Percentiles rank a stretch among this genome's conserved stretches.
Evolutionary conservation across 2,113 vertebrate genomes (phyloP).

Genomic region (Mobula birostris): DNA sequence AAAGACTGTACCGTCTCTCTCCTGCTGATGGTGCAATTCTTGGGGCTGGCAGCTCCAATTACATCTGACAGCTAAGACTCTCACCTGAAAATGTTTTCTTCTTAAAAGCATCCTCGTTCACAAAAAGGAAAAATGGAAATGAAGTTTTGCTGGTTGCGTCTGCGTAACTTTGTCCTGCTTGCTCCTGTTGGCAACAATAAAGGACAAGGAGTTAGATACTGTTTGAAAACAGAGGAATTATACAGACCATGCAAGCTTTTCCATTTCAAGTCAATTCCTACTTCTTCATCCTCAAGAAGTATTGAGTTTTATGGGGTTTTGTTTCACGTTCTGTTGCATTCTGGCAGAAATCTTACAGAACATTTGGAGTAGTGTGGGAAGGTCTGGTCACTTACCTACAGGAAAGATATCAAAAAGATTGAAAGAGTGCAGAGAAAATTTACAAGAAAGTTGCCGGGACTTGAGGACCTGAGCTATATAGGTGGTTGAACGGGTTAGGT

Average conservation of each 20-base stretch:
- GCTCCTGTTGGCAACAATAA: constrained; percentile 49
- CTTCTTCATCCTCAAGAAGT: not conserved
- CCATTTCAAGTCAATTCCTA: not conserved
- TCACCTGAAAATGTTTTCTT: constrained; percentile 66
- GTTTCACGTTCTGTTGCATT: no score
- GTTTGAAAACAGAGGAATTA: not conserved
- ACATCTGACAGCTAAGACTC: not conserved
- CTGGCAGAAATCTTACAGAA: no score
- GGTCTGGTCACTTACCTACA: no score
- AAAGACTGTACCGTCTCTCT: no score
- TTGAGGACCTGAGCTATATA: no score
- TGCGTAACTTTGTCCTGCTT: constrained; percentile 48
- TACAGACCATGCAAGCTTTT: not conserved
- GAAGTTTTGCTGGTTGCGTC: constrained; percentile 50
- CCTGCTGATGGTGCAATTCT: not conserved
- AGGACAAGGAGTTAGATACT: not conserved
- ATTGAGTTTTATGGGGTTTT: no score
- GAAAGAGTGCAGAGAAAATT: no score
- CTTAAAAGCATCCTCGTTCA: constrained; percentile 65
- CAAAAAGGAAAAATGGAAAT: constrained; percentile 61
- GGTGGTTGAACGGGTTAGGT: no score
- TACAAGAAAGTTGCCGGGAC: no score
- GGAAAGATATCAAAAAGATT: no score
- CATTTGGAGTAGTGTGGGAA: no score
- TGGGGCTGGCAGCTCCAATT: not conserved